A percentile compares a stretch with the other conserved stretches of the same genome.
Conservation (phyloP, 1,140 invertebrate species). For the Telenomus remus region DNA sequence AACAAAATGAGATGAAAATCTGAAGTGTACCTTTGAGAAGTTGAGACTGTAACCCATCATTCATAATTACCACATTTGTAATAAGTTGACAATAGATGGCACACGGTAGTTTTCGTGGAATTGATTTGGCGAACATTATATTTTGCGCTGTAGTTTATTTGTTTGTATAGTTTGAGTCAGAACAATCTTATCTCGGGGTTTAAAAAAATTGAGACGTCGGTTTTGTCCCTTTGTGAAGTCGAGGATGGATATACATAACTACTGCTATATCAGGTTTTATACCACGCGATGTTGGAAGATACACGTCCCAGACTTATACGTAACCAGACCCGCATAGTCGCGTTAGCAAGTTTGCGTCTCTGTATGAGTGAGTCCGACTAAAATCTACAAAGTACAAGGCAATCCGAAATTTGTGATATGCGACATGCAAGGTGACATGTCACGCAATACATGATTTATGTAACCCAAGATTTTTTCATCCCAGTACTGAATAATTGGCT, state of each 20-base stretch:
- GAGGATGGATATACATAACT: conserved; percentile 67
- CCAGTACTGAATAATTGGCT: too few relatives aligned
- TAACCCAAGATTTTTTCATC: conserved; percentile 16
- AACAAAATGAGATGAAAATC: neutral
- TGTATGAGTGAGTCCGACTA: conserved; percentile 16
- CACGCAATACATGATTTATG: conserved; percentile 43
- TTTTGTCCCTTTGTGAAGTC: conserved; percentile 64
- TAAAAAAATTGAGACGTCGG: conserved; percentile 70
- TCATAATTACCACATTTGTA: conserved; percentile 36
- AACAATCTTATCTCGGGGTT: conserved; percentile 67
- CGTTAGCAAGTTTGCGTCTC: conserved; percentile 56
- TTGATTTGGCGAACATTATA: conserved; percentile 37
- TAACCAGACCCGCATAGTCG: conserved; percentile 70
- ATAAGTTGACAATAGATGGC: conserved; percentile 26
- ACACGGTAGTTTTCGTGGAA: conserved; percentile 29
- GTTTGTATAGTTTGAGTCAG: conserved; percentile 30
- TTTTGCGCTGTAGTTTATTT: conserved; percentile 32
- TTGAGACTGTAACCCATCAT: conserved; percentile 12
- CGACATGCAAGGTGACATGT: conserved; percentile 54
- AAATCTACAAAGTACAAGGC: conserved; percentile 42
- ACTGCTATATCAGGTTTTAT: conserved; percentile 69
- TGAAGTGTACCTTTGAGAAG: conserved; percentile 10
- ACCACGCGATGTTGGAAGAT: conserved; percentile 64
- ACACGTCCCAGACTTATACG: conserved; percentile 61
- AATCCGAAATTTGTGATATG: conserved; percentile 50